Base-by-base conservation (phyloP, 2,113 vertebrate species). In the Ailurus styani region DNA sequence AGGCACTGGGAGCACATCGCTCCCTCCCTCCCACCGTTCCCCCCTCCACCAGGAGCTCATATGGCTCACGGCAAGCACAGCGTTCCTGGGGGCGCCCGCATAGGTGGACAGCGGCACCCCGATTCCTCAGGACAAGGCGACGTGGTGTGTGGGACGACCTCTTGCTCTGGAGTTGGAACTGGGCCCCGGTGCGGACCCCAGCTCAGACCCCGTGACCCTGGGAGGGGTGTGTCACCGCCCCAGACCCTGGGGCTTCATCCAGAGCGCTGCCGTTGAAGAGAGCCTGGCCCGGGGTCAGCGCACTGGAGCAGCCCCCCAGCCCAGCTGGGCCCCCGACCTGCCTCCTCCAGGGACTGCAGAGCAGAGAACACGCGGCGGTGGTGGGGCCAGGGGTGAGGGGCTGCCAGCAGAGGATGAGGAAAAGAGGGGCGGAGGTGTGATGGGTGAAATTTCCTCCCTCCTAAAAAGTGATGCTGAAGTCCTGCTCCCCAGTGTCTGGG, bases 1-100 rank as follows among this genome's bases (percentile, higher is more conserved):
- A 20, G 29, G 25, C 0, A 1, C 47, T 0, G 9, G 45, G 50
- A 87, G 7, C 17, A 21, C 0, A 4, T 4, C 8, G 0, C 27
- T 54, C 2, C 55, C 55, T 23, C 83, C 25, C 6, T 29, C 40
- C 3, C 10, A 20, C 57, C 31, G 2, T 0, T 31, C 15, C 45
- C 37, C 50, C n/a, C 0, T 31, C 25, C 40, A 18, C 11, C 8
- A 0, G 8, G 17, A 84, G 34, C 45, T 31, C 13, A 0, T 0
- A 18, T 1, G 52, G 18, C 47, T 25, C 0, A 1, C 0, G n/a
- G 21, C 6, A 7, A 37, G 23, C 40, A 31, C 42, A 18, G 13
- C 6, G 15, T 60, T 50, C 2, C 45, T 18, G 10, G 10, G 12
- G 37, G n/a, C 15, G 14, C 68, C 50, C 21, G 12, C 37, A 7